Evolutionary conservation across 2,797 vertebrate genomes (phyloP).

Genomic region (Balearica regulorum): DNA sequence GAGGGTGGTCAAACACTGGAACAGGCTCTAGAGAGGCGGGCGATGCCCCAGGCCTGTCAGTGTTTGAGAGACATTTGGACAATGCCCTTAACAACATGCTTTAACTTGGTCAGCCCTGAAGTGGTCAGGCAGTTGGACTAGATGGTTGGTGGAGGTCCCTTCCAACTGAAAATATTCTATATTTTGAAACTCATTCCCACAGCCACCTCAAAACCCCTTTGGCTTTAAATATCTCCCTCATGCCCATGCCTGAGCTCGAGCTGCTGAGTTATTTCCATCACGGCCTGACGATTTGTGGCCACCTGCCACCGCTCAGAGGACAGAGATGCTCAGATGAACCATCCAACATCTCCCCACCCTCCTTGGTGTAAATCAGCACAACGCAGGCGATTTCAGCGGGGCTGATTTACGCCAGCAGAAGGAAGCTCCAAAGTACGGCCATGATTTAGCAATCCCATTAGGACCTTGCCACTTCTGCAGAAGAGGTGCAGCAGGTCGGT

Average conservation of each 20-base stretch:
- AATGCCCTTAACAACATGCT: not conserved
- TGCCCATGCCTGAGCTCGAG: not conserved
- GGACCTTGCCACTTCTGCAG: not conserved
- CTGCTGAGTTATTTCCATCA: not conserved
- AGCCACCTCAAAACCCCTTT: not conserved
- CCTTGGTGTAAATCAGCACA: not conserved
- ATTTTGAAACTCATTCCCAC: not conserved
- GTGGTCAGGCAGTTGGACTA: not conserved
- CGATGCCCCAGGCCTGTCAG: not conserved
- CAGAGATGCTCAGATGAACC: not conserved
- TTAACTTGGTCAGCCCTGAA: not conserved
- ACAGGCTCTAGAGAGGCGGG: not conserved
- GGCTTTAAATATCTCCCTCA: not conserved
- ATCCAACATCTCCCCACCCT: not conserved
- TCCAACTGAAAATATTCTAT: not conserved
- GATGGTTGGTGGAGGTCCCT: not conserved
- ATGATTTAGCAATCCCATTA: conserved; percentile 44
- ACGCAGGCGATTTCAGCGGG: fast-evolving
- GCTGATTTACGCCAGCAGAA: not conserved
- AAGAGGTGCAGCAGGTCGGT: not conserved
- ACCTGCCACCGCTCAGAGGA: not conserved
- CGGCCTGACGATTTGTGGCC: not conserved
- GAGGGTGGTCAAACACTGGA: not conserved
- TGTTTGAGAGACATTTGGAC: not conserved
- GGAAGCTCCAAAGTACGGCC: not conserved